Base-by-base conservation (phyloP, 2,888 invertebrate genomes). In the Apotomis betuletana region DNA sequence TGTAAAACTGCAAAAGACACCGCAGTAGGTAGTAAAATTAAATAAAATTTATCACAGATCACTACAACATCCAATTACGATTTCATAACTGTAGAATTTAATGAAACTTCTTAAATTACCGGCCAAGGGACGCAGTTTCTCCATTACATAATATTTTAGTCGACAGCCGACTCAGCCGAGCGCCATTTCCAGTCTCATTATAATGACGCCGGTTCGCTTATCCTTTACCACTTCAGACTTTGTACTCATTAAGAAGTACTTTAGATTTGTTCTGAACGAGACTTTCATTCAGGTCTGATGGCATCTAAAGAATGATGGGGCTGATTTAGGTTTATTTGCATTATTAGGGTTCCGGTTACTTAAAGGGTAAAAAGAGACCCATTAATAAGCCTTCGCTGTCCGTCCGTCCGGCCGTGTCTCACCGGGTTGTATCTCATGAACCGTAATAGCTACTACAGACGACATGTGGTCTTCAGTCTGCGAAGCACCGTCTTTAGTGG, bases 121-220 rank as follows among this genome's bases (percentile, higher is more conserved):
- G 41, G 46, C 41, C 60, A 46, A 62, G 49, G 36, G 62, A 44
- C 41, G 54, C 49, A 55, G 69, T 69, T 61, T 62, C 55, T 62
- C 27, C 8, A 15, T 64, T 44, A 62, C 49, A 62, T 57, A 69
- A 69, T 57, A 69, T 12, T 49, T 61, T 54, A 10, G 15, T 41
- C 41, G 15, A 1, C 9, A 13, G 44, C 38, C 27, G 27, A 27
- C 27, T 27, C 27, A 27, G 46, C 44, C 13, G 55, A 46, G 61
- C 36, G 49, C 44, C 46, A 51, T 62, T 62, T 69, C 62, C 57
- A 36, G 69, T 62, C 62, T 57, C 57, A 69, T 69, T 69, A 69
- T 41, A 46, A 5, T 13, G 36, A 55, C 55, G 41, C 59, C 52
- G 60, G 36, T 69, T 69, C 54, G 46, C 46, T 60, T 69, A 68